Conservation (phyloP, 1,140 invertebrate species). For the Mylabris phalerata region DNA sequence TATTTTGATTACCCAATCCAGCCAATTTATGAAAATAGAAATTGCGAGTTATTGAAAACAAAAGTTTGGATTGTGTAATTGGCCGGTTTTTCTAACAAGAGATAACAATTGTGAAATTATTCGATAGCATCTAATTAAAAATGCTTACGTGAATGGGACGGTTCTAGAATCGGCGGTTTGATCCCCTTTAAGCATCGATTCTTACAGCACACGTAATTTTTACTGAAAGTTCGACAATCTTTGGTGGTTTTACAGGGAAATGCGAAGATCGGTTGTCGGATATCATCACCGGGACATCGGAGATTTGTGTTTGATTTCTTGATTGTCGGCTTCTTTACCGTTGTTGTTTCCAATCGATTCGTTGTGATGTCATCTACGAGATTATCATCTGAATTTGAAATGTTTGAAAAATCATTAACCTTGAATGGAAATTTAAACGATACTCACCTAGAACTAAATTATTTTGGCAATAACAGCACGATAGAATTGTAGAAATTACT, state of each 20-base stretch:
- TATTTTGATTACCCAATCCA: not conserved
- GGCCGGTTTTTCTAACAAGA: not conserved
- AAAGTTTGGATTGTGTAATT: slow-evolving; percentile 1
- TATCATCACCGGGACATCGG: slow-evolving; percentile 24
- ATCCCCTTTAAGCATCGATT: slow-evolving; percentile 52
- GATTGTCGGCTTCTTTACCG: not conserved
- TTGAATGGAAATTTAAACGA: not conserved
- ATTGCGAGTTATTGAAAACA: not conserved
- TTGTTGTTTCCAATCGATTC: not conserved
- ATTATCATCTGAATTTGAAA: not conserved
- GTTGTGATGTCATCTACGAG: not conserved
- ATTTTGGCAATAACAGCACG: too few relatives aligned
- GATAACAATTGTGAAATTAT: slow-evolving; percentile 4
- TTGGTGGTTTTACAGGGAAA: slow-evolving; percentile 24
- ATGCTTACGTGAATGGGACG: slow-evolving; percentile 50
- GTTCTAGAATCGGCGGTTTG: slow-evolving; percentile 46
- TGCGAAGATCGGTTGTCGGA: slow-evolving; percentile 21
- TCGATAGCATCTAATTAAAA: not conserved
- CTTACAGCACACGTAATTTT: slow-evolving; percentile 25
- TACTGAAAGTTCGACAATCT: slow-evolving; percentile 26
- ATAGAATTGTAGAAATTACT: too few relatives aligned
- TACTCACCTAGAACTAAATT: too few relatives aligned
- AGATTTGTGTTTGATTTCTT: not conserved
- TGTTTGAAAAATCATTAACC: not conserved
- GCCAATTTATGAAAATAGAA: not conserved